Base-by-base conservation (phyloP, 2,888 invertebrate genomes). In the Yponomeuta plumbellus region DNA sequence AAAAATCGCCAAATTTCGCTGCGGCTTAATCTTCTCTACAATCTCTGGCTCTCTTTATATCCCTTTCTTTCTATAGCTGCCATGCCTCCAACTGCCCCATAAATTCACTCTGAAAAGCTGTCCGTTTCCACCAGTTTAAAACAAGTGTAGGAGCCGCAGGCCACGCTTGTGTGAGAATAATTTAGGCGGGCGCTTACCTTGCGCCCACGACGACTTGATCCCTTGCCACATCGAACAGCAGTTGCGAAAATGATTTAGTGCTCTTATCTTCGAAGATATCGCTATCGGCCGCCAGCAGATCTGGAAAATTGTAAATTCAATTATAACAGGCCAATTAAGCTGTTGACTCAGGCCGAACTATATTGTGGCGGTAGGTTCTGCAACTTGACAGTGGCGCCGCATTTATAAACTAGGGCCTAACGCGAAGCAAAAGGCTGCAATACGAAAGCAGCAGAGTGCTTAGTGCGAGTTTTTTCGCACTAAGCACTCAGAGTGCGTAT, bases 191-290 rank as follows among this genome's bases (percentile, higher is more conserved):
- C 71, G 88, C 94, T 93, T 91, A 97, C 97, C 96, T 95, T 74
- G 97, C 97, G 72, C 97, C 97, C 74, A 97, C 96, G 77, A 98
- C 93, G 75, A 98, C 93, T 87, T 97, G 97, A 85, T 96, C 95
- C 80, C 97, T 93, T 72, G 95, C 94, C 68, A 96, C 95, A 89
- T 98, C 97, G 84, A 97, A 96, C 67, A 97, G 92, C 80, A 97
- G 92, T 91, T 96, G 95, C 66, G 96, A 95, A 87, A 94, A 97
- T 72, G 95, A 94, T 70, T 94, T 93, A 72, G 96, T 94, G 73
- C 94, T 94, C 70, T 94, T 92, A 81, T 95, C 94, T 74, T 93
- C 92, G 85, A 97, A 97, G 78, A 92, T 91, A 83, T 94, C 93
- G 67, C 93, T 92, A 70, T 94, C 92, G 67, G 92, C 83, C 76